phyloP scores from a whole-genome alignment of 2,797 vertebrate genomes.

The Tamandua tetradactyla region DNA sequence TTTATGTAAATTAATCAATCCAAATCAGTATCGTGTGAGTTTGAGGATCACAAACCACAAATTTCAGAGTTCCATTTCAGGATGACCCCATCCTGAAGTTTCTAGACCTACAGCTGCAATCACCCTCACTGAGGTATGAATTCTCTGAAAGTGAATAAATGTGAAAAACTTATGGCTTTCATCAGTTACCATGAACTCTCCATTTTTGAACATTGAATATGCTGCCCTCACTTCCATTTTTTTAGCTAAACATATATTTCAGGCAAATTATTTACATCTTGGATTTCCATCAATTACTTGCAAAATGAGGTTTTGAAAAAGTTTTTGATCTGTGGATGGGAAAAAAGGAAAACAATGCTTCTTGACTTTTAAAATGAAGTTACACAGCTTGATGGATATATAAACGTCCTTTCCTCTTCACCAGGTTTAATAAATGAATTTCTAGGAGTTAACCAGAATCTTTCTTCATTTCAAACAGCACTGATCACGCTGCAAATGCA shows the following conservation, averaged over 20 bases:
- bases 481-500: neutral
- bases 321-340: neutral
- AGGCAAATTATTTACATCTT: neutral
- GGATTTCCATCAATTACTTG: conserved; percentile 36
- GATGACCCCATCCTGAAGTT: neutral
- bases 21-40: neutral
- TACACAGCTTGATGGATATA: neutral
- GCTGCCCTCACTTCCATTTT: neutral
- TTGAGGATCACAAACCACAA: neutral
- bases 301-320: neutral
- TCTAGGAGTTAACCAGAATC: neutral
- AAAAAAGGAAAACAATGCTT: neutral
- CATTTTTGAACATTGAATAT: neutral
- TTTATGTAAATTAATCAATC: neutral
- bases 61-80: neutral
- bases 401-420: conserved; percentile 1
- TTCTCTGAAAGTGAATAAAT: neutral
- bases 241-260: neutral
- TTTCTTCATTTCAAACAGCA: conserved; percentile 1
- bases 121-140: neutral
- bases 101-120: neutral
- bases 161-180: neutral
- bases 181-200: neutral
- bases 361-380: neutral
- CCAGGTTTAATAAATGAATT: neutral